A percentile compares a stretch with the other conserved stretches of the same genome.
phyloP scores from a whole-genome alignment of 1,140 invertebrate genomes.

The Hyles euphorbiae region DNA sequence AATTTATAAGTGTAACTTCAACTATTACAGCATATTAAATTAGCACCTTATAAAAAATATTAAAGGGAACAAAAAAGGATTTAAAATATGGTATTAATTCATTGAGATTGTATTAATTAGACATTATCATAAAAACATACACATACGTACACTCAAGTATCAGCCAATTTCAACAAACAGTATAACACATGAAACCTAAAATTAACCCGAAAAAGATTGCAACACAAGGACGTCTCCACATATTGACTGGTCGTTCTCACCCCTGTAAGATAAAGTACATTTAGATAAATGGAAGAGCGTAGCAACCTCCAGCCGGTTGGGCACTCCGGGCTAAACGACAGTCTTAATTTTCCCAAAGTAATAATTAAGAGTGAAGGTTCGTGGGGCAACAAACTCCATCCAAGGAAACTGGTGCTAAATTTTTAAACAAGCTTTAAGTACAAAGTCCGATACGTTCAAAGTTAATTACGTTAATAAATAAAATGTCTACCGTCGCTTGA shows the following conservation, averaged over 20 bases:
- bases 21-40: too few relatives aligned
- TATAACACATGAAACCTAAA: too few relatives aligned
- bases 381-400: slow-evolving; percentile 45
- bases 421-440: slow-evolving; percentile 71
- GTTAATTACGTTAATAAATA: slow-evolving; percentile 67
- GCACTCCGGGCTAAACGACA: slow-evolving; percentile 70
- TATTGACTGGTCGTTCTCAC: slow-evolving; percentile 29
- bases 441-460: slow-evolving; percentile 63
- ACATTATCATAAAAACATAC: too few relatives aligned
- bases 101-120: too few relatives aligned
- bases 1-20: too few relatives aligned
- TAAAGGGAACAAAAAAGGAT: too few relatives aligned
- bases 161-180: background rate
- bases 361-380: slow-evolving; percentile 76
- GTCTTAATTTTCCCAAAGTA: slow-evolving; percentile 77
- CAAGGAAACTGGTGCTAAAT: slow-evolving; percentile 56
- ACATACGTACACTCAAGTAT: too few relatives aligned
- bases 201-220: too few relatives aligned
- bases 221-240: slow-evolving; percentile 30
- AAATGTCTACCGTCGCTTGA: slow-evolving; percentile 18
- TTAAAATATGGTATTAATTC: too few relatives aligned
- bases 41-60: too few relatives aligned
- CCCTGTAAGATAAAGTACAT: slow-evolving; percentile 68
- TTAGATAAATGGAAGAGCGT: slow-evolving; percentile 68
- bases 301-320: slow-evolving; percentile 54